These are phyloP conservation scores for Pteruthius melanotis DNA, from an alignment of 2,113 vertebrate species.

Conservation along the genomic window DNA sequence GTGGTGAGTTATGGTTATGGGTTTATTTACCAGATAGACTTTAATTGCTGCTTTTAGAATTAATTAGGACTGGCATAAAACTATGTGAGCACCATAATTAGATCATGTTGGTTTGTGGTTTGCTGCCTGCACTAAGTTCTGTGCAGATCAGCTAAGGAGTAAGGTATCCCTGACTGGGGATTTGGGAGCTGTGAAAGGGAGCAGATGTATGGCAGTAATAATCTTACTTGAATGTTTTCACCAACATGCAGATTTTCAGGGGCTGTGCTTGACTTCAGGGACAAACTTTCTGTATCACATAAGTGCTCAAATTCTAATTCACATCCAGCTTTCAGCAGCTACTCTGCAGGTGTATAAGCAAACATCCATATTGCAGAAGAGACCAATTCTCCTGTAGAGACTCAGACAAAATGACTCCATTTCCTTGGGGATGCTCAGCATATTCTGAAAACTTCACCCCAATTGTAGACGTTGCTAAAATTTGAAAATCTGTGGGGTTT, in stretches of 20 bases:
- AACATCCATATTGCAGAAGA: background rate
- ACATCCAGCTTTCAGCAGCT: background rate
- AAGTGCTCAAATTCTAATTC: background rate
- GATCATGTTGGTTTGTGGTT: accelerated
- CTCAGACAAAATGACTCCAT: background rate
- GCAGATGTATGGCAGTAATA: background rate
- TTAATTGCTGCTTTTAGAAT: background rate
- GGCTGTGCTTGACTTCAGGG: background rate
- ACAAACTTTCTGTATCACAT: background rate
- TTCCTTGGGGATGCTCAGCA: background rate
- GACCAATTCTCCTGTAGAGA: background rate
- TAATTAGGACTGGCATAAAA: background rate
- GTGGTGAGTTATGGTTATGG: background rate
- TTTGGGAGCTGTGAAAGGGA: background rate
- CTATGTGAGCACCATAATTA: background rate
- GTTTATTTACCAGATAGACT: background rate
- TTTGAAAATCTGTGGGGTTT: background rate
- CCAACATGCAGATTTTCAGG: background rate
- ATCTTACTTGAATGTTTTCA: background rate
- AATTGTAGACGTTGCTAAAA: background rate
- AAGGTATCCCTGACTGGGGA: background rate
- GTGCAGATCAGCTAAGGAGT: background rate
- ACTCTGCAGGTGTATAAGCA: background rate
- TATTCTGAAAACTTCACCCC: background rate
- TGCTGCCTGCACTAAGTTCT: background rate